A percentile compares a stretch with the other conserved stretches of the same genome.
Evolutionary conservation across 2,113 vertebrate genomes (phyloP).

Genomic region (Chloroceryle aenea): DNA sequence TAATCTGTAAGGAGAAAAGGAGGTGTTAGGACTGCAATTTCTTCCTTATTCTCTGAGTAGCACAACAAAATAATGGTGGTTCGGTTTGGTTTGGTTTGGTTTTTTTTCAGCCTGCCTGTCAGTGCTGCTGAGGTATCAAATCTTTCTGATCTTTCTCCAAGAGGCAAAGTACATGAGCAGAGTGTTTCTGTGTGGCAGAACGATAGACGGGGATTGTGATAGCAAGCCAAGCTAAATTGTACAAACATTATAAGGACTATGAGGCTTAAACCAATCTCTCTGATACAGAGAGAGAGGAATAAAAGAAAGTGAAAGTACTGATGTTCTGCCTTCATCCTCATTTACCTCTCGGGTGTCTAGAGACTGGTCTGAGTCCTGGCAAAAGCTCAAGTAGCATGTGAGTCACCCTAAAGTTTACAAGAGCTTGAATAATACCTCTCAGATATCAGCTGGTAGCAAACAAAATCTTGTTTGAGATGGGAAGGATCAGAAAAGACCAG

Average conservation of each 20-base stretch:
- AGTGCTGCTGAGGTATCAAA: background rate
- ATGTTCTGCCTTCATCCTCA: background rate
- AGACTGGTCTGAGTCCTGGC: background rate
- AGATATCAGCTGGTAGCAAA: background rate
- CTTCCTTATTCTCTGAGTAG: background rate
- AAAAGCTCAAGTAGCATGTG: background rate
- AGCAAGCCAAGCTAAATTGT: background rate
- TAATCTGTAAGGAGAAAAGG: background rate
- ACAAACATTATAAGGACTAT: background rate
- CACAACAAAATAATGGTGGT: background rate
- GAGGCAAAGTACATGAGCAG: background rate
- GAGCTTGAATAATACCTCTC: background rate
- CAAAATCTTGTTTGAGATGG: background rate
- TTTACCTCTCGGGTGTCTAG: background rate
- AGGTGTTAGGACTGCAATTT: background rate
- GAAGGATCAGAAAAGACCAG: background rate
- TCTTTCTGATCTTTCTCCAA: background rate
- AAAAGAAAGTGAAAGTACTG: background rate
- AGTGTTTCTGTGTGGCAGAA: background rate
- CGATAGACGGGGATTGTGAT: background rate
- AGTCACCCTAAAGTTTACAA: background rate
- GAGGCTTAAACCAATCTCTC: background rate
- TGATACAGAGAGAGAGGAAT: background rate
- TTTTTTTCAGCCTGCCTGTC: background rate
- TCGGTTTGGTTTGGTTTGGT: background rate